Evolutionary conservation across 2,113 vertebrate species (phyloP).

Genomic region (Capreolus pygargus): DNA sequence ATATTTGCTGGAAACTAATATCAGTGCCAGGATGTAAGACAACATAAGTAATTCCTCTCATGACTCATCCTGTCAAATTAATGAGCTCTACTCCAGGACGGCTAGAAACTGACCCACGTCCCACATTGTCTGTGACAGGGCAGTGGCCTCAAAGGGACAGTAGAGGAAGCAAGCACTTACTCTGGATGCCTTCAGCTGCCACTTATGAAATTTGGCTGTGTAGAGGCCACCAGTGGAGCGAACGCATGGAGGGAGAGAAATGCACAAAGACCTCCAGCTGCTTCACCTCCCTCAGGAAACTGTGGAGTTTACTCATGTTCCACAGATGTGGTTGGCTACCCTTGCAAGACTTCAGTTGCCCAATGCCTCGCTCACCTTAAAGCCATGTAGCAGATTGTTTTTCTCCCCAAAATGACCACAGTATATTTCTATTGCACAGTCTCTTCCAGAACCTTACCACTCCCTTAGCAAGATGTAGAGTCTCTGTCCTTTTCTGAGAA

Average conservation of each 20-base stretch:
- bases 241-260: not conserved
- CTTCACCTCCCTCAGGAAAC: not conserved
- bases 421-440: not conserved
- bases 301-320: not conserved
- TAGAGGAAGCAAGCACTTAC: not conserved
- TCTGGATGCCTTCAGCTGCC: not conserved
- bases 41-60: not conserved
- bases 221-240: not conserved
- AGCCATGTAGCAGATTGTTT: not conserved
- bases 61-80: not conserved
- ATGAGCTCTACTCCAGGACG: not conserved
- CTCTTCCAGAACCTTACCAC: not conserved
- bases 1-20: not conserved
- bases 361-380: not conserved
- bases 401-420: not conserved
- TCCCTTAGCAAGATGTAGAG: not conserved
- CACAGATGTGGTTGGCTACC: not conserved
- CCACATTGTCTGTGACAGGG: not conserved
- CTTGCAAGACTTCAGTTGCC: not conserved
- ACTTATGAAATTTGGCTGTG: not conserved
- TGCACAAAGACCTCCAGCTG: not conserved
- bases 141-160: not conserved
- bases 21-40: not conserved
- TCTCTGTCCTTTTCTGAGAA: not conserved
- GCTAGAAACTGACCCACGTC: not conserved